These are phyloP conservation scores for Anaspis maculata DNA, from an alignment of 2,888 invertebrate genomes.

Conservation along the genomic window DNA sequence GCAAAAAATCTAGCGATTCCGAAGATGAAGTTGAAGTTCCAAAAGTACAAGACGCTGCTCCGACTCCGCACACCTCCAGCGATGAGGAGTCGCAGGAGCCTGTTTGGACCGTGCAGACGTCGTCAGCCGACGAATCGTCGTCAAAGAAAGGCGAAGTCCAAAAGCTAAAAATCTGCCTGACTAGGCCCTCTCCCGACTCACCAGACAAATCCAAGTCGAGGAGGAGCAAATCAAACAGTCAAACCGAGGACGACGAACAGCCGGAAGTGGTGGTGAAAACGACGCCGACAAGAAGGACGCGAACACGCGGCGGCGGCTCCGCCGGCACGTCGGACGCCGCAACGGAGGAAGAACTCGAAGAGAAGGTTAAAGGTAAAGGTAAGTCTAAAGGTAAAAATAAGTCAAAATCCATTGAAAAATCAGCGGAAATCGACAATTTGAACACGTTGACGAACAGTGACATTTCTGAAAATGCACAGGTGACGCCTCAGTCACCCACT, in stretches of 20 bases:
- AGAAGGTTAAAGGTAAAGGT: slow-evolving; percentile 38
- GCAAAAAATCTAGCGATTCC: slow-evolving; percentile 30
- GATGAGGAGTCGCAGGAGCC: slow-evolving; percentile 31
- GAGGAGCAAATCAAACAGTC: slow-evolving; percentile 47
- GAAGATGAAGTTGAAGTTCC: slow-evolving; percentile 21
- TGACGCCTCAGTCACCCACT: slow-evolving; percentile 39
- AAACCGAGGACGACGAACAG: slow-evolving; percentile 45
- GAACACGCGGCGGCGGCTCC: slow-evolving; percentile 31
- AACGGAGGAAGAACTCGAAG: slow-evolving; percentile 30
- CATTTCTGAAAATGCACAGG: slow-evolving; percentile 41
- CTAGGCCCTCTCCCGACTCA: slow-evolving; percentile 48
- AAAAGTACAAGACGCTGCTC: slow-evolving; percentile 1
- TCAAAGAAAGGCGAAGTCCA: slow-evolving; percentile 56
- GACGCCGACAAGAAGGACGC: slow-evolving; percentile 33
- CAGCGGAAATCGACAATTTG: slow-evolving; percentile 29
- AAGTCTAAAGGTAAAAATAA: slow-evolving; percentile 43
- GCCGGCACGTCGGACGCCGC: slow-evolving; percentile 7
- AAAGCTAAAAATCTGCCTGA: slow-evolving; percentile 56
- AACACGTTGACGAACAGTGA: slow-evolving; percentile 35
- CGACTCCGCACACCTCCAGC: slow-evolving; percentile 14
- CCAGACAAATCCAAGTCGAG: slow-evolving; percentile 47
- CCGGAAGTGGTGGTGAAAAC: slow-evolving; percentile 41
- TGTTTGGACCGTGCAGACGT: slow-evolving; percentile 50
- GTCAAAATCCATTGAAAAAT: slow-evolving; percentile 36
- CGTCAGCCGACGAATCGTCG: slow-evolving; percentile 38